Percentiles rank a stretch among this genome's conserved stretches.
These are phyloP conservation scores for Drosophila funebris DNA, from an alignment of 1,140 invertebrate genomes.

Conservation along the genomic window DNA sequence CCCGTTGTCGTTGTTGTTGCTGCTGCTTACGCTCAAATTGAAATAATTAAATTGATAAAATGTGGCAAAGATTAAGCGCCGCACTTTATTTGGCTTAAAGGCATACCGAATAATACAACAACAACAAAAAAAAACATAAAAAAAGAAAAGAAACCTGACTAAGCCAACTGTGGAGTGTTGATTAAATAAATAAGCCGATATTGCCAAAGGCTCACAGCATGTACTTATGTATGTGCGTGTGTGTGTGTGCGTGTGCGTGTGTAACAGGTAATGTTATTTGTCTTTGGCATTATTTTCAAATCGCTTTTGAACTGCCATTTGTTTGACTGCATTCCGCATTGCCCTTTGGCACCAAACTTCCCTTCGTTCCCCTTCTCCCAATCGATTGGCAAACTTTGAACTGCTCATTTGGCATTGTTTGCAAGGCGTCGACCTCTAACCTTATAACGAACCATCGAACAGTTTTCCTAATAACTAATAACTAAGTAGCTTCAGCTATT, in stretches of 20 bases:
- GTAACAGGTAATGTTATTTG: slow-evolving; percentile 81
- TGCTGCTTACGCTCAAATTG: slow-evolving; percentile 80
- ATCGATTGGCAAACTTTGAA: slow-evolving; percentile 53
- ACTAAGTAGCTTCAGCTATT: slow-evolving; percentile 49
- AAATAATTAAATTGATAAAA: slow-evolving; percentile 83
- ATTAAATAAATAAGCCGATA: slow-evolving; percentile 81
- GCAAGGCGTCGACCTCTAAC: slow-evolving; percentile 7
- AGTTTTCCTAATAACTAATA: background rate
- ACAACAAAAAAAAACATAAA: slow-evolving; percentile 16
- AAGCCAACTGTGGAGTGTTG: slow-evolving; percentile 81
- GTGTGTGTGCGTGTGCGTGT: slow-evolving; percentile 38
- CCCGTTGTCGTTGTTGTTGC: slow-evolving; percentile 33
- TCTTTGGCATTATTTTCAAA: slow-evolving; percentile 81
- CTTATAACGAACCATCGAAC: background rate
- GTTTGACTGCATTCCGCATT: slow-evolving; percentile 52
- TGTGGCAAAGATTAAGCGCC: slow-evolving; percentile 81
- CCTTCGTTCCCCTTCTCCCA: background rate
- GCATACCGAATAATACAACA: slow-evolving; percentile 45
- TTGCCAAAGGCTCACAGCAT: slow-evolving; percentile 46
- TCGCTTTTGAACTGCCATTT: slow-evolving; percentile 73
- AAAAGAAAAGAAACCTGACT: slow-evolving; percentile 48
- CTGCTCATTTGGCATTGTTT: slow-evolving; percentile 61
- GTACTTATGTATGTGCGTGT: slow-evolving; percentile 7
- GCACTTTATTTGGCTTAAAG: slow-evolving; percentile 82
- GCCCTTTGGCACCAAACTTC: slow-evolving; percentile 30